Evolutionary conservation across 2,888 invertebrate genomes (phyloP).

Genomic region (Liodrosophila aerea): DNA sequence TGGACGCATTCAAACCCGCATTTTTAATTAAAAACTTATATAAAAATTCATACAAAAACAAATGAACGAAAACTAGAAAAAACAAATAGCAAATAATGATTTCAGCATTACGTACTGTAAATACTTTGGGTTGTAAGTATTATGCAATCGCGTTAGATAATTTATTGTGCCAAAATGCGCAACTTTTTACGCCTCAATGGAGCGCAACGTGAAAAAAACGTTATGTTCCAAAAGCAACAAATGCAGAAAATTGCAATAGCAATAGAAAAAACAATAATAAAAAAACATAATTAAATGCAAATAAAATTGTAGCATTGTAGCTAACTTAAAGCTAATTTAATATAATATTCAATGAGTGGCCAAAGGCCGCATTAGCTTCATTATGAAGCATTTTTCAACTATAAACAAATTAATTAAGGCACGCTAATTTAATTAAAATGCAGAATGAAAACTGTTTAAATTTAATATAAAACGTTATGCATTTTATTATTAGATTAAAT

Average conservation of each 20-base stretch:
- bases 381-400: no score
- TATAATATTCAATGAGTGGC: no score
- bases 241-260: slow-evolving; percentile 14
- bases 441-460: no score
- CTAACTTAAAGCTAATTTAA: neutral
- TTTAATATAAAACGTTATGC: no score
- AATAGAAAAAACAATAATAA: slow-evolving; percentile 2
- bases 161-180: slow-evolving; percentile 36
- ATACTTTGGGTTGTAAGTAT: slow-evolving; percentile 29
- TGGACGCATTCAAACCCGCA: slow-evolving; percentile 20
- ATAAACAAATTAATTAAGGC: slow-evolving; percentile 3
- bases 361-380: no score
- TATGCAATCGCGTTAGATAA: slow-evolving; percentile 52
- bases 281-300: neutral
- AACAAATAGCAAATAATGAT: slow-evolving; percentile 12
- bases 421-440: no score
- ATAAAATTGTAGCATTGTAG: neutral
- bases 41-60: slow-evolving; percentile 12
- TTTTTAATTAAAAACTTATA: slow-evolving; percentile 61
- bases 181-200: slow-evolving; percentile 69
- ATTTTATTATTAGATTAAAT: no score
- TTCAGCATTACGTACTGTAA: slow-evolving; percentile 5
- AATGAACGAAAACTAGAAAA: slow-evolving; percentile 10
- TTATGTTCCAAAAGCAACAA: slow-evolving; percentile 18
- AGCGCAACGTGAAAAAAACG: slow-evolving; percentile 52